Base-by-base conservation (phyloP, 2,888 invertebrate genomes). In the Hedychridium roseum region DNA sequence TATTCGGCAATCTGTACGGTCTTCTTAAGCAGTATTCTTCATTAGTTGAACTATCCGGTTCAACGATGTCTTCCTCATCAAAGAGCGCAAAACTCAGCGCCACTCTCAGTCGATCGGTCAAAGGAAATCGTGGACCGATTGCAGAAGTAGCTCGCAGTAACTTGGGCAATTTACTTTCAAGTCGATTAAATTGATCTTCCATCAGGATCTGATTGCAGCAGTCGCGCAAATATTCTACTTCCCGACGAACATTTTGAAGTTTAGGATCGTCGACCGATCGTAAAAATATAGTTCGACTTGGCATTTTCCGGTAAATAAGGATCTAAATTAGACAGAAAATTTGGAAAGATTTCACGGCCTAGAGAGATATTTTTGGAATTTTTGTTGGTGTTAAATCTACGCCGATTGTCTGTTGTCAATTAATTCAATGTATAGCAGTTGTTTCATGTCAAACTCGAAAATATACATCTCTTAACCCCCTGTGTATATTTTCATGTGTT, bases 51-150 rank as follows among this genome's bases (percentile, higher is more conserved):
- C 5, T 23, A 23, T 15, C 38, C 2, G 47, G 18, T 35, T 20
- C 45, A 2, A 38, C 11, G 4, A 23, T 27, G 26, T 28, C 34
- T 2, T 7, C 23, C 12, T 57, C 44, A 1, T 54, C 42, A 21
- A 54, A n/a, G 15, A 59, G 16, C 4, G 59, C 44, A 15, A 59
- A 51, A 36, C 38, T 59, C 7, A 59, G 32, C 35, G 50, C 54
- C 17, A 59, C 5, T 12, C 35, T 38, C 9, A 39, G 6, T 12
- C 47, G 43, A 1, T 58, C 50, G 9, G 43, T 16, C 2, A 3
- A 26, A 2, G 45, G 27, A 20, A 5, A 26, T 23, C 23, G 27
- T 16, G 30, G n/a, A 18, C 34, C 50, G 23, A 23, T 6, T 9
- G 23, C 39, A 7, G 28, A 37, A 17, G 44, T 41, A 12, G 44